A percentile compares a stretch with the other conserved stretches of the same genome.
Conservation (phyloP, 2,888 invertebrate genomes). For the Brachypalpus laphriformis region DNA sequence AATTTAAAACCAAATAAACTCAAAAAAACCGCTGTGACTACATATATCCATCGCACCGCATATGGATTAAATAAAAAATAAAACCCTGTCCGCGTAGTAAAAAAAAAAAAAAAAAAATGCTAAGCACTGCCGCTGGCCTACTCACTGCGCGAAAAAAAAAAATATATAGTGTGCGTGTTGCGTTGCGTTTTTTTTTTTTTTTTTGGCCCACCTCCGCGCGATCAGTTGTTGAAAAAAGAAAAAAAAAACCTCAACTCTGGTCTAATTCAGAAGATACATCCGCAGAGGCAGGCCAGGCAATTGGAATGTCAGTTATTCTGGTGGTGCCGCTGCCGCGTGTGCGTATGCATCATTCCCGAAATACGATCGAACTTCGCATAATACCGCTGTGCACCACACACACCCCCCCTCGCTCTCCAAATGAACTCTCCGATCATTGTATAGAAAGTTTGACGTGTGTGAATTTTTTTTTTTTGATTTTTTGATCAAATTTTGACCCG, state of each 20-base stretch:
- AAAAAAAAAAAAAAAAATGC: too few relatives aligned
- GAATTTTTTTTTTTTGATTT: not conserved
- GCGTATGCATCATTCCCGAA: conserved; percentile 13
- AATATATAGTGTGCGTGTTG: not conserved
- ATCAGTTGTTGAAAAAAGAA: not conserved
- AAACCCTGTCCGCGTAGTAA: not conserved
- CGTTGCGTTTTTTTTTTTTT: not conserved
- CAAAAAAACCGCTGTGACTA: not conserved
- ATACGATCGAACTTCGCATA: conserved; percentile 9
- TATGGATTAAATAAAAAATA: not conserved
- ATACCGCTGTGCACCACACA: not conserved
- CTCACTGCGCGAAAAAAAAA: not conserved
- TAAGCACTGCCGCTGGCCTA: not conserved
- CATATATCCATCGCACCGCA: conserved; percentile 1
- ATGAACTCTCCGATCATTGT: too few relatives aligned
- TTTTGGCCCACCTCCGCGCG: not conserved
- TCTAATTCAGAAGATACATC: conserved; percentile 13
- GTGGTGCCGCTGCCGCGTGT: conserved; percentile 13
- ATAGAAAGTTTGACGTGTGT: not conserved
- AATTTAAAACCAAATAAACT: conserved; percentile 23
- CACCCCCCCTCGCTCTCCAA: not conserved
- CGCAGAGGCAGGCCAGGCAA: conserved; percentile 27
- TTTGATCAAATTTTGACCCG: not conserved
- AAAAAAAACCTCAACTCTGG: conserved; percentile 1
- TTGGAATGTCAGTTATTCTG: conserved; percentile 51